Conservation (phyloP, 2,113 vertebrate species). For the Scatophagus argus region DNA sequence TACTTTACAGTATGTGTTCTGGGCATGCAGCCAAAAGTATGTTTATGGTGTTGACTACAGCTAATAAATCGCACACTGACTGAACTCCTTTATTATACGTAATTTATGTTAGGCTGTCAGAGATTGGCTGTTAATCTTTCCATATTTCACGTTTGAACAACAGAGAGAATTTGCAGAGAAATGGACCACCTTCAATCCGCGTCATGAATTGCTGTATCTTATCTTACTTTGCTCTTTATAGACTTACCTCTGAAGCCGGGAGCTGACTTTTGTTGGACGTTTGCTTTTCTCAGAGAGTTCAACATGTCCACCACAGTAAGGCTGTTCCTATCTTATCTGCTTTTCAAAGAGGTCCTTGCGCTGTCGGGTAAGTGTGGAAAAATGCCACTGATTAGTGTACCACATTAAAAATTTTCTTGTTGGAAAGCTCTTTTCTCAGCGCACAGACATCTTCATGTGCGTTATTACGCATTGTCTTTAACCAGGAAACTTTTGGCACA, state of each 20-base stretch:
- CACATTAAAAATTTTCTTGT: neutral
- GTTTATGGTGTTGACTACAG: neutral
- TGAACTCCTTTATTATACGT: neutral
- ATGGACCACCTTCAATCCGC: neutral
- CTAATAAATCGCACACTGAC: neutral
- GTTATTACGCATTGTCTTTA: slow-evolving; percentile 16
- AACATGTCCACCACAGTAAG: slow-evolving; percentile 52
- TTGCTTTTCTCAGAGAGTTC: slow-evolving; percentile 15
- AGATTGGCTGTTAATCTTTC: neutral
- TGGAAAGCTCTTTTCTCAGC: neutral
- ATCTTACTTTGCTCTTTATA: slow-evolving; percentile 50
- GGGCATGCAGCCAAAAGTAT: neutral
- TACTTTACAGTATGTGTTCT: neutral
- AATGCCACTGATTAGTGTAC: neutral
- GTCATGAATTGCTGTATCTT: slow-evolving; percentile 46
- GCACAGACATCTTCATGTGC: neutral
- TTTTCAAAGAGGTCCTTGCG: slow-evolving; percentile 47
- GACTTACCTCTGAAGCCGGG: slow-evolving; percentile 28
- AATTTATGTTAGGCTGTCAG: too few relatives aligned
- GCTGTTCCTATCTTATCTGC: slow-evolving; percentile 52
- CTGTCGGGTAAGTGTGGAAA: slow-evolving; percentile 63
- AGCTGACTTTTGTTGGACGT: slow-evolving; percentile 4
- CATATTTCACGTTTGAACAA: neutral
- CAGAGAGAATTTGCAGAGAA: neutral
- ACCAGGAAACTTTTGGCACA: slow-evolving; percentile 92